Evolutionary conservation across 2,113 vertebrate species (phyloP).

Genomic region (Odontophorus gujanensis): DNA sequence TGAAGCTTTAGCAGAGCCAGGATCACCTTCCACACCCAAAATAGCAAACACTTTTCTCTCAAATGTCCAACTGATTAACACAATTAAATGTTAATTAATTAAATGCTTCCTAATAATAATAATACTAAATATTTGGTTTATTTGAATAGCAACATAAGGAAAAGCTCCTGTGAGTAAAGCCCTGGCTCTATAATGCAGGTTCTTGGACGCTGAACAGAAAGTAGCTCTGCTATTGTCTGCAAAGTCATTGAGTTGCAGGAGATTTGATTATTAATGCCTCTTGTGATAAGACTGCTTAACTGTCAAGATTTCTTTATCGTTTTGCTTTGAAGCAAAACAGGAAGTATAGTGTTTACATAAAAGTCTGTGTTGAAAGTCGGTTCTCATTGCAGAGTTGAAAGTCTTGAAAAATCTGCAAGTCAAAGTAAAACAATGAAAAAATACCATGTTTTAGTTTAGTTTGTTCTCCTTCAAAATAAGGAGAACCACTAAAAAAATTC

Average conservation of each 20-base stretch:
- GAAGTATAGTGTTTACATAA: constrained; percentile 51
- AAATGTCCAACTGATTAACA: not conserved
- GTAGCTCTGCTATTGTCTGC: not conserved
- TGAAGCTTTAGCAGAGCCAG: not conserved
- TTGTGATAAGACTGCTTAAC: not conserved
- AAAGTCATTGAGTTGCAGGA: not conserved
- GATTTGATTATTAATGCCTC: not conserved
- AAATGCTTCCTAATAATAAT: too few relatives aligned
- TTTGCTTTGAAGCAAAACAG: constrained; percentile 64
- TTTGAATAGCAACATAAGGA: not conserved
- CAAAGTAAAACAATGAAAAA: not conserved
- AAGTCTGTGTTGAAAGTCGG: constrained; percentile 22
- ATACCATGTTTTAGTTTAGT: not conserved
- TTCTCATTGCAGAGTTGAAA: constrained; percentile 9
- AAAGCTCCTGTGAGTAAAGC: not conserved
- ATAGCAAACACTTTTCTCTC: not conserved
- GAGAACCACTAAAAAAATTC: not conserved
- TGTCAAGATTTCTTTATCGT: constrained; percentile 29
- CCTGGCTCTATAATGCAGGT: not conserved
- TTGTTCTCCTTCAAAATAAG: not conserved
- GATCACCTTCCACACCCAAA: not conserved
- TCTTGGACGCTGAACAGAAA: not conserved
- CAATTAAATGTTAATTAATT: not conserved
- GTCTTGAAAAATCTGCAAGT: constrained; percentile 22
- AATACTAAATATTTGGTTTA: not conserved